These are phyloP conservation scores for Malurus cyaneus DNA, from an alignment of 2,113 vertebrate species.

Conservation along the genomic window DNA sequence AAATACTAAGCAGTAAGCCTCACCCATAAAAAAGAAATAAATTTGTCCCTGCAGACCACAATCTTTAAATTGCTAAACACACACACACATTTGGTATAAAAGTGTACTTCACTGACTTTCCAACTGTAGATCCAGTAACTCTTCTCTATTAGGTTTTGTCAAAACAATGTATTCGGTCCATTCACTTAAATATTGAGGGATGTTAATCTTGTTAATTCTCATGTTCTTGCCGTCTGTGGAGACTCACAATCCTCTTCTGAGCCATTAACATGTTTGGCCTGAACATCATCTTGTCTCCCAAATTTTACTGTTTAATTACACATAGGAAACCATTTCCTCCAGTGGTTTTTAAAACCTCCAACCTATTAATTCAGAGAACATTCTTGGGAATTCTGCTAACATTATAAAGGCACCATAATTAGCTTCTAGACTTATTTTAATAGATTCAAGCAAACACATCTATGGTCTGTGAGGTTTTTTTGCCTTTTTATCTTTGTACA, in stretches of 20 bases:
- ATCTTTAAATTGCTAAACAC: neutral
- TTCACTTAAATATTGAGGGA: neutral
- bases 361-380: neutral
- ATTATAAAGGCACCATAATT: neutral
- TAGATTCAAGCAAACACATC: neutral
- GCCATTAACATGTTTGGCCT: neutral
- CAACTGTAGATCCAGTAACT: neutral
- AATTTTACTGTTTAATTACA: conserved; percentile 44
- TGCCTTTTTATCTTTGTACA: neutral
- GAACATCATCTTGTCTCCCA: neutral
- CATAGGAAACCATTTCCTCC: neutral
- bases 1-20: neutral
- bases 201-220: neutral
- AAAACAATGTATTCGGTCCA: neutral
- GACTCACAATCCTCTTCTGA: neutral
- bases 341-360: conserved; percentile 13
- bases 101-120: neutral
- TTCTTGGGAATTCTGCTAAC: neutral
- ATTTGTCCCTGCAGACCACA: neutral
- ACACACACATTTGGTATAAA: neutral
- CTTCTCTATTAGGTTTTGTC: neutral
- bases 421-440: neutral
- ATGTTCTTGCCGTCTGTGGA: neutral
- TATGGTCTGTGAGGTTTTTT: neutral
- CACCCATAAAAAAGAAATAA: neutral